Evolutionary conservation across 2,888 invertebrate species (phyloP).

Genomic region (Drosophila nigricruria): DNA sequence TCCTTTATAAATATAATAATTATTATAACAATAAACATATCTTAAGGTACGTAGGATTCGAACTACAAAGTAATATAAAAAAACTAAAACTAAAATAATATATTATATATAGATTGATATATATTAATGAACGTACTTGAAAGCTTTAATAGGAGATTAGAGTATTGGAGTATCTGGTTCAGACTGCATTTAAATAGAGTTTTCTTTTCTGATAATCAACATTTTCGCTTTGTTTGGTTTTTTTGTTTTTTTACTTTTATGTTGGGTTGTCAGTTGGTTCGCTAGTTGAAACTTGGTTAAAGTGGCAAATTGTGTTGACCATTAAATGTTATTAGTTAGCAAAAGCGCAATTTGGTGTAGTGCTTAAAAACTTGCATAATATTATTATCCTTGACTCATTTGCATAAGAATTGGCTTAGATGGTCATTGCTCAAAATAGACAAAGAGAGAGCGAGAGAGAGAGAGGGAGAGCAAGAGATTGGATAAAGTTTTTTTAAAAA

Average conservation of each 20-base stretch:
- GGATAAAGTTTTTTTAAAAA: constrained; percentile 2
- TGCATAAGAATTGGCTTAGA: constrained; percentile 75
- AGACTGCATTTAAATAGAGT: background rate
- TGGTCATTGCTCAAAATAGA: constrained; percentile 62
- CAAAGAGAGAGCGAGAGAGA: constrained; percentile 10
- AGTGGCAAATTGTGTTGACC: constrained; percentile 74
- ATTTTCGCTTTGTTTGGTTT: background rate
- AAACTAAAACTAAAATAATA: too few species aligned
- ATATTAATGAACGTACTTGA: too few species aligned
- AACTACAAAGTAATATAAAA: too few species aligned
- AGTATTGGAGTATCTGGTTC: background rate
- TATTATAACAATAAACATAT: too few species aligned
- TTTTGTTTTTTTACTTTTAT: background rate
- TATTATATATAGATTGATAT: too few species aligned
- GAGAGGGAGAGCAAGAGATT: background rate
- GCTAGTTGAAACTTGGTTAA: constrained; percentile 30
- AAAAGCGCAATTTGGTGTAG: constrained; percentile 61
- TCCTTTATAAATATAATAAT: too few species aligned
- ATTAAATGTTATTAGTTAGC: constrained; percentile 72
- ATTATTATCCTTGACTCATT: constrained; percentile 45
- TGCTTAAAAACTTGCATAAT: constrained; percentile 55
- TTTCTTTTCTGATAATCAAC: background rate
- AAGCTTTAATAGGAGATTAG: background rate
- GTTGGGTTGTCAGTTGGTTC: constrained; percentile 26
- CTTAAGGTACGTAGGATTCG: too few species aligned